These are phyloP conservation scores for Morelia viridis DNA, from an alignment of 2,797 vertebrate species.

Conservation along the genomic window DNA sequence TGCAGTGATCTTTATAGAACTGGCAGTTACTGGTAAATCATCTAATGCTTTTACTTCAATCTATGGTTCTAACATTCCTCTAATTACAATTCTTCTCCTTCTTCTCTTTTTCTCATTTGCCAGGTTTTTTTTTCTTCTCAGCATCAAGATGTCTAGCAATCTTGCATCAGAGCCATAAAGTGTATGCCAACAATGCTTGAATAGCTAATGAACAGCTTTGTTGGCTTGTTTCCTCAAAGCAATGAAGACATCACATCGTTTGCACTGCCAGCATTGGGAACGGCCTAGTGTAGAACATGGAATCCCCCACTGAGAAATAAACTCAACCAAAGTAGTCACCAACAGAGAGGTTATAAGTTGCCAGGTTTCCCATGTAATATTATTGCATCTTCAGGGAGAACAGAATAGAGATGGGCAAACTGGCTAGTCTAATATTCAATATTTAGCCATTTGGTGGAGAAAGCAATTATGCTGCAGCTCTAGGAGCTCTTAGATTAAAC, in stretches of 20 bases:
- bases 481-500: neutral
- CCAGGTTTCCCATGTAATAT: conserved; percentile 53
- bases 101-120: conserved; percentile 6
- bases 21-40: conserved; percentile 1
- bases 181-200: conserved; percentile 52
- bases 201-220: conserved; percentile 39
- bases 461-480: neutral
- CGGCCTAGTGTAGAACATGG: conserved; percentile 33
- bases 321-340: conserved; percentile 52
- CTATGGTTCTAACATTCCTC: neutral
- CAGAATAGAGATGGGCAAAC: conserved; percentile 12
- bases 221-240: conserved; percentile 57
- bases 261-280: conserved; percentile 44
- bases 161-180: neutral
- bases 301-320: conserved; percentile 49
- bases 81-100: neutral
- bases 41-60: neutral
- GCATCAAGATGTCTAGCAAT: conserved; percentile 53
- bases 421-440: neutral
- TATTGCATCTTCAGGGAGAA: neutral
- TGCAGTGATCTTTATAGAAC: neutral
- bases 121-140: conserved; percentile 15
- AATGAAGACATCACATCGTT: conserved; percentile 67
- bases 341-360: conserved; percentile 60
- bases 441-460: neutral